These are phyloP conservation scores for Chloroceryle inda DNA, from an alignment of 2,797 vertebrate genomes.

Conservation along the genomic window DNA sequence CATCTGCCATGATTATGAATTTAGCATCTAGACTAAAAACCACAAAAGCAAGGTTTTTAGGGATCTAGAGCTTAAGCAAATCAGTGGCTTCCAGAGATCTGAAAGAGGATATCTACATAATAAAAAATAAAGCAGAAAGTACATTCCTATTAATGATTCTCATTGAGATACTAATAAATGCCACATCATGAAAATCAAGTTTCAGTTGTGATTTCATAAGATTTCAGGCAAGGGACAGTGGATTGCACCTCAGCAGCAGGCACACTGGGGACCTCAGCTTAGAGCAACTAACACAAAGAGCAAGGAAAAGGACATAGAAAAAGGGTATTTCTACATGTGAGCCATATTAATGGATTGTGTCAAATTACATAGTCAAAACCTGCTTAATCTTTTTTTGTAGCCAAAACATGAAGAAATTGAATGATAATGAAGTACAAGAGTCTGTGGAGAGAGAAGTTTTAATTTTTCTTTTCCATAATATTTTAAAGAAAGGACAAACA, in stretches of 20 bases:
- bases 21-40: neutral
- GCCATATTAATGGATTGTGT: neutral
- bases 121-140: neutral
- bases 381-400: neutral
- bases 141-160: neutral
- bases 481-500: neutral
- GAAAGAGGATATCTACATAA: neutral
- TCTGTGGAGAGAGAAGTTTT: neutral
- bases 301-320: neutral
- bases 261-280: neutral
- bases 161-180: neutral
- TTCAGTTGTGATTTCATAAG: neutral
- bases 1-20: neutral
- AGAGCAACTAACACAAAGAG: neutral
- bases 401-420: neutral
- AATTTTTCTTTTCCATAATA: neutral
- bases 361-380: neutral
- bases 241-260: neutral
- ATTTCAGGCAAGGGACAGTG: neutral
- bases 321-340: neutral
- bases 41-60: neutral
- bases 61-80: neutral
- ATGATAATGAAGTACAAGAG: neutral
- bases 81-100: neutral
- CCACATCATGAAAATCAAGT: neutral